These are phyloP conservation scores for Alcedo atthis DNA, from an alignment of 2,797 vertebrate species.

Conservation along the genomic window DNA sequence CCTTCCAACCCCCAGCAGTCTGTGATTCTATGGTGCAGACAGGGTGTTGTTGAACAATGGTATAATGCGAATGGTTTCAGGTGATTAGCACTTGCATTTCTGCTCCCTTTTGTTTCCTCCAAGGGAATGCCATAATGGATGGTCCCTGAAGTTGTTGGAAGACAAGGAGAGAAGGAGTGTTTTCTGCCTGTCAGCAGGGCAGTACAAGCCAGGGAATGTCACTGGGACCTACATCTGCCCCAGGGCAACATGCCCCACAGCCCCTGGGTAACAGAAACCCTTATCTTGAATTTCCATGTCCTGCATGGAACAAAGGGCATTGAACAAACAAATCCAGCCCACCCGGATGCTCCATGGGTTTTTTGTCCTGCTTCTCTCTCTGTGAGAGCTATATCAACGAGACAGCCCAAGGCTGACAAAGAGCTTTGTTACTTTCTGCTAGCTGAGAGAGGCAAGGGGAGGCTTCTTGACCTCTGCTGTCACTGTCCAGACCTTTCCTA, in stretches of 20 bases:
- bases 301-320: background rate
- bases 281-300: slow-evolving; percentile 65
- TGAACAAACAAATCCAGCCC: background rate
- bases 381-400: background rate
- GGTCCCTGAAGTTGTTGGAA: background rate
- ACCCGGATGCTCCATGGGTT: background rate
- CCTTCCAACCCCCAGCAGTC: no score
- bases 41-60: background rate
- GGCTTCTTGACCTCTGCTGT: background rate
- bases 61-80: background rate
- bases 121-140: background rate
- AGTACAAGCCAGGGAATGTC: no score
- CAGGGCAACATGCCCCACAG: background rate
- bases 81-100: background rate
- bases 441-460: background rate
- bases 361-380: slow-evolving; percentile 9
- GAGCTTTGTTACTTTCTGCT: background rate
- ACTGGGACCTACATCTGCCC: background rate
- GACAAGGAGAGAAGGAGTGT: background rate
- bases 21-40: background rate
- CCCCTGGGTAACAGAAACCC: background rate
- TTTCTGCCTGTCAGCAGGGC: background rate
- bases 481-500: background rate
- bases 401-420: background rate
- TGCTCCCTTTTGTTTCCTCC: slow-evolving; percentile 15